Evolutionary conservation across 2,888 invertebrate species (phyloP), one percentile per base, ranked within the genome.

Genomic region (Drosophila engyochracea): DNA sequence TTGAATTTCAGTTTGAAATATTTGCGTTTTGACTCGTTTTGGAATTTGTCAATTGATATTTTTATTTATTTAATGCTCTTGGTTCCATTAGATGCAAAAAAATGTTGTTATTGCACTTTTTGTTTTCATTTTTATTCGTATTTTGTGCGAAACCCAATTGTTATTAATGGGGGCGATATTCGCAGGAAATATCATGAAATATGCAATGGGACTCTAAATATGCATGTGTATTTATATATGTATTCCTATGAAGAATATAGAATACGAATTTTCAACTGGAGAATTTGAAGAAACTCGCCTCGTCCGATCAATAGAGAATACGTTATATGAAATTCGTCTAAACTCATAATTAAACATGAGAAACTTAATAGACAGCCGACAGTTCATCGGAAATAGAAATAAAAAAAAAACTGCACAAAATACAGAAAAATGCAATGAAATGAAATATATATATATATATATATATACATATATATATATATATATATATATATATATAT

Each of bases 31-130:
- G 84, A 79, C 74, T 87, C 71, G 76, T 75, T 82, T 61, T 82
- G 84, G 82, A 89, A 79, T 83, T 89, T 81, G 86, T 76, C 84
- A 83, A 85, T 89, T 88, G 81, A 72, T 79, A 74, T 75, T 68
- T 83, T 75, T 70, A 59, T 61, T 39, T 68, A 78, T 77, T 80
- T 69, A 59, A 57, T 59, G 31, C 70, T 60, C 49, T 57, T 47
- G 41, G 28, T 57, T 19, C 39, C 5, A 62, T 61, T 52, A 54
- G 52, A 25, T 47, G 72, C 66, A 55, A 71, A 58, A 58, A 73
- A 33, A 66, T 73, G 44, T 63, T 54, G 58, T 63, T 54, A 60
- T 66, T 63, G 33, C 54, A 19, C 49, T 19, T 25, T 30, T 65
- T 52, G 33, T 61, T 2, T 37, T 37, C 16, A 5, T 16, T 37